Evolutionary conservation across 2,113 vertebrate species (phyloP).

Genomic region (Morone chrysops): DNA sequence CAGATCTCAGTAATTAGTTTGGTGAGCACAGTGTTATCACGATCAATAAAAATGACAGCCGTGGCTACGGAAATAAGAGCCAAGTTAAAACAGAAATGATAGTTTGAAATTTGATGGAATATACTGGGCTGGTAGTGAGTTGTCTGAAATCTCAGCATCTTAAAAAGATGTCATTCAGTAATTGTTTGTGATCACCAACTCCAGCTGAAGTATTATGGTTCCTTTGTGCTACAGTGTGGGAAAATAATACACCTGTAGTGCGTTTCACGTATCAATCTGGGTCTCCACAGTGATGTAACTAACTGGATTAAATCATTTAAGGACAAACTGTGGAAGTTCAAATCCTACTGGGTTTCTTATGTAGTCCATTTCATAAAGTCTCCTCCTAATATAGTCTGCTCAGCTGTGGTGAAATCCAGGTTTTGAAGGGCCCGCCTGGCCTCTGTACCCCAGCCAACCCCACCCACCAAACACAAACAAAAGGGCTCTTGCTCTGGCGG

Average conservation of each 20-base stretch:
- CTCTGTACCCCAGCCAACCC: conserved; percentile 42
- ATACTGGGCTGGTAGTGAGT: neutral
- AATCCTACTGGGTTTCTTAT: conserved; percentile 37
- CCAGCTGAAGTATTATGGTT: neutral
- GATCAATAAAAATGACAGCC: neutral
- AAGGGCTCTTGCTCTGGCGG: conserved; percentile 67
- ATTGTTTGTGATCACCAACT: neutral
- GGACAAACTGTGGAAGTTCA: conserved; percentile 39
- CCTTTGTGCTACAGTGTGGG: conserved; percentile 27
- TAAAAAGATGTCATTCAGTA: conserved; percentile 1
- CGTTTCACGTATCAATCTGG: conserved; percentile 31
- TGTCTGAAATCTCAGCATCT: neutral
- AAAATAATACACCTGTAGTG: conserved; percentile 24
- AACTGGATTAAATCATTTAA: conserved; percentile 47
- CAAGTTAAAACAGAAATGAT: neutral
- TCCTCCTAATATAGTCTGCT: conserved; percentile 9
- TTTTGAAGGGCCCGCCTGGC: conserved; percentile 45
- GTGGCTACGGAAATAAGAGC: neutral
- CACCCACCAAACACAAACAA: conserved; percentile 69
- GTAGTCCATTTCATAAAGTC: conserved; percentile 33
- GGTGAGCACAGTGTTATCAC: too few species aligned
- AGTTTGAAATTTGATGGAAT: neutral
- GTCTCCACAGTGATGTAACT: conserved; percentile 34
- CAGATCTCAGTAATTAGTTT: neutral
- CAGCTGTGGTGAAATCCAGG: conserved; percentile 41